Evolutionary conservation across 2,797 vertebrate genomes (phyloP).

Genomic region (Nannoperca australis): DNA sequence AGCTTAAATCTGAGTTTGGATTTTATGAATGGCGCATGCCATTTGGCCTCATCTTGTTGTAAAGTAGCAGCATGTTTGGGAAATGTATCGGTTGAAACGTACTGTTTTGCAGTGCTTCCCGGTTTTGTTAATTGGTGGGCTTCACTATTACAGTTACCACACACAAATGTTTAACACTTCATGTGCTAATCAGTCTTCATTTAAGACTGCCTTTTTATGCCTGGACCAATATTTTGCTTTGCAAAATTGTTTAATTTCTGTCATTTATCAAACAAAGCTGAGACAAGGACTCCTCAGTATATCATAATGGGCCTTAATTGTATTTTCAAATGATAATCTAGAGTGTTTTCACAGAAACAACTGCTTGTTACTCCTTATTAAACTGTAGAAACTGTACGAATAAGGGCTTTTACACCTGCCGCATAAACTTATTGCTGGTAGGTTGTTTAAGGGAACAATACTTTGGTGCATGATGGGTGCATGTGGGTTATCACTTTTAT

Average conservation of each 20-base stretch:
- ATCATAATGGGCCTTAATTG: constrained; percentile 2
- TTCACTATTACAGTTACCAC: neutral
- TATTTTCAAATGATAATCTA: constrained; percentile 4
- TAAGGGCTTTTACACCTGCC: neutral
- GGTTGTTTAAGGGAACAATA: neutral
- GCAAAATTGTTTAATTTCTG: neutral
- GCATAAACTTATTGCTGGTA: neutral
- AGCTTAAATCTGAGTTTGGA: neutral
- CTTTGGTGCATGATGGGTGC: neutral
- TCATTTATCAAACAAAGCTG: neutral
- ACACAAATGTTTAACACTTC: constrained; percentile 8
- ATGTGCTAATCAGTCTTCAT: constrained; percentile 5
- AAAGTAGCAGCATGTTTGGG: neutral
- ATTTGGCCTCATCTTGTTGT: neutral
- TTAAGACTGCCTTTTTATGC: neutral
- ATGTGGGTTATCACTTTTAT: neutral
- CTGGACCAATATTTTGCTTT: constrained; percentile 8
- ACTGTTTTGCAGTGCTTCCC: neutral
- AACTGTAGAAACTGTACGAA: neutral
- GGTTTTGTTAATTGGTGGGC: neutral
- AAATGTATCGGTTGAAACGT: neutral
- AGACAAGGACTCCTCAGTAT: neutral
- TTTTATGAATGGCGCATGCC: neutral
- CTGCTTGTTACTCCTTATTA: neutral
- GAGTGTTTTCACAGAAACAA: neutral